Base-by-base conservation (phyloP, 2,888 invertebrate genomes). In the Cybosia mesomella region DNA sequence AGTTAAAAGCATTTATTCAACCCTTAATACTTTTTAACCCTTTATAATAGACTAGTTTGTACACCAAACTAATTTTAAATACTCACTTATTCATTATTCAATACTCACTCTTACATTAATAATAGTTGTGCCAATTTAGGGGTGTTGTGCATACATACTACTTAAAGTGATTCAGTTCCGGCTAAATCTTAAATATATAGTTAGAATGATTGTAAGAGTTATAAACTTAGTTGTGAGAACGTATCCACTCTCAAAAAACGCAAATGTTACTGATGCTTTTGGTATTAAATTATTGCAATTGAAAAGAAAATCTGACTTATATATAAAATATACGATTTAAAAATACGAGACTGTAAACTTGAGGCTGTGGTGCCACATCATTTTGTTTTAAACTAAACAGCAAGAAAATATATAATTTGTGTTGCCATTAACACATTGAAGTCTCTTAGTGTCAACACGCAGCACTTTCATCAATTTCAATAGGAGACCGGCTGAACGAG, bases 401-500 rank as follows among this genome's bases (percentile, higher is more conserved):
- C 8, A 43, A 5, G 18, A 43, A 2, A 43, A 5, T 43, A 7
- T 43, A 15, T 18, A 43, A 43, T 9, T 49, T n/a, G 49, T 49
- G n/a, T n/a, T n/a, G n/a, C 49, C 49, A 49, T 49, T 49, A 49
- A 49, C 49, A 49, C n/a, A n/a, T 49, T 49, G 49, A 49, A 49
- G 9, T n/a, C n/a, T 49, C 18, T 8, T n/a, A 49, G n/a, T n/a
- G 8, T n/a, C 49, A 49, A 49, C 49, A 49, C 9, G 49, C 7
- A 5, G 49, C n/a, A n/a, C 49, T 49, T 15, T 18, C 39, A 39
- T 8, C 36, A 13, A 18, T 59, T 36, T 15, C 22, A 59, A 39
- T 39, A 3, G 22, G 9, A 22, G 22, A 18, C 22, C 36, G 22
- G 39, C 36, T 59, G 39, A 21, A 59, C 39, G 36, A 22, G 9